These are phyloP conservation scores for Dallia pectoralis DNA, from an alignment of 2,797 vertebrate genomes.

Conservation along the genomic window DNA sequence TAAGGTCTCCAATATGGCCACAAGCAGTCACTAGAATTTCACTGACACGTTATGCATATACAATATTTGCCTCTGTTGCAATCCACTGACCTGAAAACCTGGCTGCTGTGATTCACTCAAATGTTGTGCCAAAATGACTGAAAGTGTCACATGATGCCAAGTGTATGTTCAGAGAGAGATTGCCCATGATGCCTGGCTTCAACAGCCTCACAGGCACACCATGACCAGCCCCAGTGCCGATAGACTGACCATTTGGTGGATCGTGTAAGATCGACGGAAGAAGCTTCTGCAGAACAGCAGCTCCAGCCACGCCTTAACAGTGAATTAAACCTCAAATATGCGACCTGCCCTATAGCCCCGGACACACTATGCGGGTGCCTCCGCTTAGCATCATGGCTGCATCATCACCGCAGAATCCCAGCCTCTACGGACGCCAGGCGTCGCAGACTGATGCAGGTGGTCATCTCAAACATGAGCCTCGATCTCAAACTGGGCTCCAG, in stretches of 20 bases:
- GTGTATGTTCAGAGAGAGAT: not conserved
- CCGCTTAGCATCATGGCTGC: constrained; percentile 83
- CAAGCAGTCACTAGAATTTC: no score
- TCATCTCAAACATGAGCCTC: not conserved
- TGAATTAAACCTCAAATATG: constrained; percentile 29
- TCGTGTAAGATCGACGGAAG: constrained; percentile 91
- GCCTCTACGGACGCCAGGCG: constrained; percentile 80
- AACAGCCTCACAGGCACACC: constrained; percentile 89
- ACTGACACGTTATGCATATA: no score
- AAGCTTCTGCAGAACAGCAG: constrained; percentile 80
- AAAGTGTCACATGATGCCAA: no score
- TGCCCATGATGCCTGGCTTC: not conserved
- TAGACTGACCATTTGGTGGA: constrained; percentile 92
- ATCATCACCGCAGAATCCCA: constrained; percentile 92
- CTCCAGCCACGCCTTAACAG: constrained; percentile 78
- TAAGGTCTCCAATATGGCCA: no score
- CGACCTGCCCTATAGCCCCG: not conserved
- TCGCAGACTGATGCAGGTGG: constrained; percentile 94
- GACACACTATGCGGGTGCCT: constrained; percentile 1
- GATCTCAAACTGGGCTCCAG: not conserved
- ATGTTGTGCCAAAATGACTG: no score
- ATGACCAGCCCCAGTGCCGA: constrained; percentile 97
- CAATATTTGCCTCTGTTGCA: no score
- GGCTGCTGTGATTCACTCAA: no score
- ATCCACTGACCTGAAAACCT: no score